phyloP scores from a whole-genome alignment of 2,888 invertebrate genomes.

The Opisthograptis luteolata region DNA sequence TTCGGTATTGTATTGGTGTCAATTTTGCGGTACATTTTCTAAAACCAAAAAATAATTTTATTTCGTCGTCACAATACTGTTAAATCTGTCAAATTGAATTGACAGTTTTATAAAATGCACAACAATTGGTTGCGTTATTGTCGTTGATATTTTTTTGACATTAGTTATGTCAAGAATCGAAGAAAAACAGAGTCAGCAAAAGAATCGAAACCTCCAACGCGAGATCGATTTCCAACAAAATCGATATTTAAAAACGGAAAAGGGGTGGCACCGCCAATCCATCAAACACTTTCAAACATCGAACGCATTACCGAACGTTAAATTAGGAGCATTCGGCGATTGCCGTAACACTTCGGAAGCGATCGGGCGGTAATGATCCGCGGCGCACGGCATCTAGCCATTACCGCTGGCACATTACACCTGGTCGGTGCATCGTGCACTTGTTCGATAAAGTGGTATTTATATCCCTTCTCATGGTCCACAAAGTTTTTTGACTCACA shows the following conservation, averaged over 20 bases:
- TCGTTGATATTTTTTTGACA: no score
- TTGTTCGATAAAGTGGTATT: neutral
- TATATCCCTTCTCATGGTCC: no score
- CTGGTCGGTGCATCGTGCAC: slow-evolving; percentile 11
- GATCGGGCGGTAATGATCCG: slow-evolving; percentile 41
- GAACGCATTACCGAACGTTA: slow-evolving; percentile 25
- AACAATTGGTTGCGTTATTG: no score
- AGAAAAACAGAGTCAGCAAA: no score
- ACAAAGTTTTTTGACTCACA: no score
- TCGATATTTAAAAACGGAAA: slow-evolving; percentile 1
- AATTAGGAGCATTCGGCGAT: slow-evolving; percentile 25
- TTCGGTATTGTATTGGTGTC: no score
- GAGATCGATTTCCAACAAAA: neutral
- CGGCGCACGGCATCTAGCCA: slow-evolving; percentile 45
- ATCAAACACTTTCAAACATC: slow-evolving; percentile 16
- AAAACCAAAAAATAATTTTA: no score
- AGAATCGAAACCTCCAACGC: neutral
- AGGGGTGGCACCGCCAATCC: slow-evolving; percentile 2
- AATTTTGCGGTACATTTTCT: no score
- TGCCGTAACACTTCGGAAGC: slow-evolving; percentile 29
- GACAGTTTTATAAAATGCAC: no score
- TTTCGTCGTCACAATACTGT: no score
- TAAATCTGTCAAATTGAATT: no score
- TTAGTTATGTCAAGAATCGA: no score
- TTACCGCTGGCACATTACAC: slow-evolving; percentile 25